These are phyloP conservation scores for Drosophila borealis DNA, from an alignment of 2,888 invertebrate genomes.

Conservation along the genomic window DNA sequence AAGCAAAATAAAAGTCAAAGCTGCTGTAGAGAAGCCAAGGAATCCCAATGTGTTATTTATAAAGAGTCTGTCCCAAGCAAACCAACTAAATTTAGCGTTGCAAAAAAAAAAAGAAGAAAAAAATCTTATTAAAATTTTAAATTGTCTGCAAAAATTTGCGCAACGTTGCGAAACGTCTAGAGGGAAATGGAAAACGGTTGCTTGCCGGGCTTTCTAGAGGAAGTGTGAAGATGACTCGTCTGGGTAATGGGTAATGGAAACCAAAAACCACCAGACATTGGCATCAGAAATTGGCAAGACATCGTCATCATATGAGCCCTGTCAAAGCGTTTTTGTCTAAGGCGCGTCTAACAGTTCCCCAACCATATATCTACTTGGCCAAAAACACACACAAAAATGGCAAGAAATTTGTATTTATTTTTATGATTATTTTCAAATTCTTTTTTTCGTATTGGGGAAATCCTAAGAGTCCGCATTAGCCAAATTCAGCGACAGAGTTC, in stretches of 20 bases:
- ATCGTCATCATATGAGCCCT: conserved; percentile 59
- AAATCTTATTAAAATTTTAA: conserved; percentile 73
- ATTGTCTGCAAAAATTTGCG: conserved; percentile 74
- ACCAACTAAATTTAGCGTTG: conserved; percentile 68
- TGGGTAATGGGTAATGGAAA: conserved; percentile 30
- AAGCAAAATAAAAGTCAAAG: conserved; percentile 12
- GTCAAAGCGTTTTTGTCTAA: conserved; percentile 63
- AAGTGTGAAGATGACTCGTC: conserved; percentile 24
- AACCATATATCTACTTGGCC: conserved; percentile 24
- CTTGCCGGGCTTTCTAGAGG: not conserved
- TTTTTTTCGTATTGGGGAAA: conserved; percentile 53
- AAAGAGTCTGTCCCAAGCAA: conserved; percentile 26
- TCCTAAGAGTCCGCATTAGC: conserved; percentile 62
- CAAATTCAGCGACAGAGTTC: conserved; percentile 60
- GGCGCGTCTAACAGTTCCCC: conserved; percentile 64
- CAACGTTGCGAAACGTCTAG: conserved; percentile 64
- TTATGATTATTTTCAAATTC: conserved; percentile 5
- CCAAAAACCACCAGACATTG: conserved; percentile 59
- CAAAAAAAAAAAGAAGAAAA: conserved; percentile 21
- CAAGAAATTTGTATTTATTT: conserved; percentile 48
- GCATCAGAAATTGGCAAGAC: conserved; percentile 48
- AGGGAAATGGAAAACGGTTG: not conserved
- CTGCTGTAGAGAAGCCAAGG: conserved; percentile 1
- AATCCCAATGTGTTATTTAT: conserved; percentile 60
- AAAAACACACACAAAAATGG: conserved; percentile 66